These are phyloP conservation scores for Brachionus angularis DNA, from an alignment of 1,140 invertebrate species.

Conservation along the genomic window DNA sequence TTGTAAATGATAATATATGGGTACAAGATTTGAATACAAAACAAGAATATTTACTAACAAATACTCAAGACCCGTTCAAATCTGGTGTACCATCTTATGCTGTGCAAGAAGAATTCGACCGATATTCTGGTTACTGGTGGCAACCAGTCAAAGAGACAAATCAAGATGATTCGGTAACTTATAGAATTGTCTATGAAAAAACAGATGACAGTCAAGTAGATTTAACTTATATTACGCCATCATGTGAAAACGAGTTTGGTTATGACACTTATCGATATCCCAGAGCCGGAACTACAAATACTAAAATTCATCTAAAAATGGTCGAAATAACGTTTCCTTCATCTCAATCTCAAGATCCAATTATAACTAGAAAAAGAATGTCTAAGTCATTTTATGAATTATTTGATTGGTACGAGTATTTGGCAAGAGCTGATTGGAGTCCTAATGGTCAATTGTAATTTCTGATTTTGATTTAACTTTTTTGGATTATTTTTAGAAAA, in stretches of 20 bases:
- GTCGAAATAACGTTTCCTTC: constrained; percentile 70
- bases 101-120: constrained; percentile 94
- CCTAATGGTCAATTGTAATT: constrained; percentile 78
- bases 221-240: constrained; percentile 78
- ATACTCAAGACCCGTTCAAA: constrained; percentile 4
- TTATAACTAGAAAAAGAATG: constrained; percentile 47
- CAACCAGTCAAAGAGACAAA: constrained; percentile 63
- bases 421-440: constrained; percentile 87
- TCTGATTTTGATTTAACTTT: neutral
- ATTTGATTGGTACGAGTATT: constrained; percentile 87
- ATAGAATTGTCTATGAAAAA: constrained; percentile 89
- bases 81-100: constrained; percentile 90
- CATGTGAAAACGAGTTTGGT: constrained; percentile 69
- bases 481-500: no score
- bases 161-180: constrained; percentile 63
- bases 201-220: constrained; percentile 90
- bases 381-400: constrained; percentile 55
- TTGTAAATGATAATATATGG: constrained; percentile 36
- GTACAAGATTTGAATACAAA: constrained; percentile 18
- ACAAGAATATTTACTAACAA: constrained; percentile 14
- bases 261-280: constrained; percentile 88
- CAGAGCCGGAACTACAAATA: constrained; percentile 79
- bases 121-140: constrained; percentile 97
- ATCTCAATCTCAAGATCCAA: constrained; percentile 42
- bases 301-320: constrained; percentile 79